These are phyloP conservation scores for Pluvialis apricaria DNA, from an alignment of 2,113 vertebrate species.

Conservation along the genomic window DNA sequence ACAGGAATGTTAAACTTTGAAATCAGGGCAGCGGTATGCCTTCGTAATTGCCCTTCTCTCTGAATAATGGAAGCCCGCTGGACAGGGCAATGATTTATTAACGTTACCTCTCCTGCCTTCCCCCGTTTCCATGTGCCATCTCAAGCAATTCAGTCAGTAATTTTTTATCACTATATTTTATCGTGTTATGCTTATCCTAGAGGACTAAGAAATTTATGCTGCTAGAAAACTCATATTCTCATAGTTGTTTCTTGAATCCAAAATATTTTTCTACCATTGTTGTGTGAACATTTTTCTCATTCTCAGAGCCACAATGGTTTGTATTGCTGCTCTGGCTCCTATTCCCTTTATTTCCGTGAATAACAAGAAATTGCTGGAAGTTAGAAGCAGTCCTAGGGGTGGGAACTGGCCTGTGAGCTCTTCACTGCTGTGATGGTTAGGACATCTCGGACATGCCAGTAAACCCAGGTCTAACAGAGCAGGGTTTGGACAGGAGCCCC, in stretches of 20 bases:
- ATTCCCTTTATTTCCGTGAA: not conserved
- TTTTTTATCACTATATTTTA: not conserved
- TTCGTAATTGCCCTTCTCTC: constrained; percentile 67
- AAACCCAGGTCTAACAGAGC: not conserved
- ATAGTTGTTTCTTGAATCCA: not conserved
- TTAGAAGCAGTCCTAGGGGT: not conserved
- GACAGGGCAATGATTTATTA: constrained; percentile 63
- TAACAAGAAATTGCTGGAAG: not conserved
- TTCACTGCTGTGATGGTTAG: not conserved
- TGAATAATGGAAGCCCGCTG: constrained; percentile 63
- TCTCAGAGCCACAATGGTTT: not conserved
- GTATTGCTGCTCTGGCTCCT: not conserved
- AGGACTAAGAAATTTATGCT: not conserved
- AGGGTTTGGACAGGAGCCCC: not conserved
- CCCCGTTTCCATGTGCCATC: not conserved
- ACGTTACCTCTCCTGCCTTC: constrained; percentile 28
- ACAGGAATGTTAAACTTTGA: constrained; percentile 63
- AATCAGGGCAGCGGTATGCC: constrained; percentile 54
- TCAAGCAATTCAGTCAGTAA: not conserved
- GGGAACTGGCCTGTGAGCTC: not conserved
- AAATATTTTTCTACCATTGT: constrained; percentile 15
- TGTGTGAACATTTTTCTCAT: constrained; percentile 1
- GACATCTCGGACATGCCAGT: fast-evolving
- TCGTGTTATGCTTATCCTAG: not conserved
- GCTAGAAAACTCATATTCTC: not conserved